Conservation (phyloP, 2,888 invertebrate species). For the Hermaeophaga mercurialis region DNA sequence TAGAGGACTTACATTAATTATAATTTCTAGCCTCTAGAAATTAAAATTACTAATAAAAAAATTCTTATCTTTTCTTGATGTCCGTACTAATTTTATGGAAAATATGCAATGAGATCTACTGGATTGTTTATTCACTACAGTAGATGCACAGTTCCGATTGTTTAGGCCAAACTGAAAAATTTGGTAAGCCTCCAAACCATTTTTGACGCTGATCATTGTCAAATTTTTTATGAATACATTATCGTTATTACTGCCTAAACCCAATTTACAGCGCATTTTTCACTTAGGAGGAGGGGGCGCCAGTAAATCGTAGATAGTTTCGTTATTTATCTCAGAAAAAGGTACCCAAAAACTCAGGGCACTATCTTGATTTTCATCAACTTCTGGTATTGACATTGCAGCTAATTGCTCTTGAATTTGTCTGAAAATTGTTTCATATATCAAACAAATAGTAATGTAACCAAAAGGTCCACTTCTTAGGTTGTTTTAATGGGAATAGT, state of each 20-base stretch:
- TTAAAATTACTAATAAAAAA: too few species aligned
- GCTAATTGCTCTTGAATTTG: constrained; percentile 45
- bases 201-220: constrained; percentile 55
- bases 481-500: too few species aligned
- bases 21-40: too few species aligned
- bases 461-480: too few species aligned
- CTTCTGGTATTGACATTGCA: constrained; percentile 38
- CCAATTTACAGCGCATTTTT: constrained; percentile 52
- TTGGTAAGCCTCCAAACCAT: constrained; percentile 78
- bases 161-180: constrained; percentile 77
- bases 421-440: constrained; percentile 17
- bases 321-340: constrained; percentile 91
- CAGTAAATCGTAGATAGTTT: constrained; percentile 81
- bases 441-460: too few species aligned
- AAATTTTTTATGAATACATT: constrained; percentile 64
- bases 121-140: constrained; percentile 78
- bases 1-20: too few species aligned
- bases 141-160: constrained; percentile 76
- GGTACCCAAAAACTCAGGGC: constrained; percentile 76
- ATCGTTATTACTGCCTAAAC: constrained; percentile 41
- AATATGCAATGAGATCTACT: constrained; percentile 91
- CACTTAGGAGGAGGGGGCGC: constrained; percentile 20
- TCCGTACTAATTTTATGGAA: too few species aligned
- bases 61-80: too few species aligned
- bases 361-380: constrained; percentile 36